Evolutionary conservation across 2,113 vertebrate species (phyloP).

Genomic region (Gallinago paraguaiae): DNA sequence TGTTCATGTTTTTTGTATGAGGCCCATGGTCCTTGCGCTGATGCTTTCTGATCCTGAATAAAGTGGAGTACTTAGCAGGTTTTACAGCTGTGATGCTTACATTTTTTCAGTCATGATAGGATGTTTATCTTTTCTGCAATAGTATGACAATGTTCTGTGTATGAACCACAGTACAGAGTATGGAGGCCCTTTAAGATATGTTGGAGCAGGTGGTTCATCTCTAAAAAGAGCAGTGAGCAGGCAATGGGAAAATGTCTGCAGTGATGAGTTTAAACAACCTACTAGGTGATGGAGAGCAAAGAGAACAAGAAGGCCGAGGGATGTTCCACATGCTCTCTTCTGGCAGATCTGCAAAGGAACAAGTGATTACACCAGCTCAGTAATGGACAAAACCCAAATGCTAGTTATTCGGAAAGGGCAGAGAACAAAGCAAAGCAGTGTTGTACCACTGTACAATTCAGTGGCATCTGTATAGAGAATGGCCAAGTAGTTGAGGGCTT

Average conservation of each 20-base stretch:
- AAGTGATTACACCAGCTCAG: neutral
- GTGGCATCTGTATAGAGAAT: neutral
- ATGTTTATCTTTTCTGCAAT: constrained; percentile 40
- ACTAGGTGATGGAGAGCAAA: neutral
- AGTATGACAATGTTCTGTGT: neutral
- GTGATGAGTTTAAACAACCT: neutral
- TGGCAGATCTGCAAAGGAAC: neutral
- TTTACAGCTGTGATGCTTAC: constrained; percentile 4
- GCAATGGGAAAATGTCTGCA: neutral
- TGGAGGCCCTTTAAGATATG: neutral
- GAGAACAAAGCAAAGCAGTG: neutral
- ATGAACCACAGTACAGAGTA: neutral
- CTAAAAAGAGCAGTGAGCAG: neutral
- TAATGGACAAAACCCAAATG: neutral
- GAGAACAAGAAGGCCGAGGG: neutral
- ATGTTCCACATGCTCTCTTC: neutral
- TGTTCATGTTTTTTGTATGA: neutral
- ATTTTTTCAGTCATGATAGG: constrained; percentile 38
- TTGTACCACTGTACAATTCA: neutral
- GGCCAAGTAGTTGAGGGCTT: neutral
- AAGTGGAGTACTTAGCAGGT: neutral
- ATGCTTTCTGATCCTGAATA: neutral
- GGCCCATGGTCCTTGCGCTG: neutral
- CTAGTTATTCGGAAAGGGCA: neutral
- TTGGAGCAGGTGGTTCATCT: constrained; percentile 1